These are phyloP conservation scores for Halocynthia roretzi DNA, from an alignment of 23 tunicate species.

Conservation along the genomic window DNA sequence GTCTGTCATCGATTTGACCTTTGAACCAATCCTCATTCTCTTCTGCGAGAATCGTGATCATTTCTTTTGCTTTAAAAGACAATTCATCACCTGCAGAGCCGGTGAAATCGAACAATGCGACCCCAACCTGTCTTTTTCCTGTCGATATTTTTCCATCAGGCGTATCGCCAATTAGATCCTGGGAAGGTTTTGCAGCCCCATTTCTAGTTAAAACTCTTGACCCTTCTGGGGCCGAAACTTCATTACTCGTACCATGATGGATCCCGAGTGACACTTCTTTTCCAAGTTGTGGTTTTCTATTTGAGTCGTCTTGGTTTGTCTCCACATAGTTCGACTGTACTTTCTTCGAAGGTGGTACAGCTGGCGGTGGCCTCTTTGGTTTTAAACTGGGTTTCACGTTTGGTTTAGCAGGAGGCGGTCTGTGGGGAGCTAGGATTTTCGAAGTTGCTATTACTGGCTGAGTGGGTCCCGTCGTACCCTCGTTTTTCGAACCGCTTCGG, in stretches of 20 bases:
- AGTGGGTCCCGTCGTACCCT: neutral
- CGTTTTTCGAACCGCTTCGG: neutral
- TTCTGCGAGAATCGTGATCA: slow-evolving; percentile 18
- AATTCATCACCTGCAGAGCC: slow-evolving; percentile 46
- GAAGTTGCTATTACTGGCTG: too few species aligned
- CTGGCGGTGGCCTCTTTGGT: neutral
- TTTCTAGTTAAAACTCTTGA: slow-evolving; percentile 14
- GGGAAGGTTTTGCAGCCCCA: slow-evolving; percentile 24
- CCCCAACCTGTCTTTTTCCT: neutral
- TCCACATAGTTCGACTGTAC: neutral
- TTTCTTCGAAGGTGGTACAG: neutral
- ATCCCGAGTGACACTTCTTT: too few species aligned
- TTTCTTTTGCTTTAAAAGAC: slow-evolving; percentile 38
- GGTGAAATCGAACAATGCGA: slow-evolving; percentile 38
- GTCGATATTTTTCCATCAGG: neutral
- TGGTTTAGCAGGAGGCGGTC: neutral
- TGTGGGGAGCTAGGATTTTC: too few species aligned
- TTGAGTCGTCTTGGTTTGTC: too few species aligned
- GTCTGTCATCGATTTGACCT: slow-evolving; percentile 24
- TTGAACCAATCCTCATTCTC: slow-evolving; percentile 50
- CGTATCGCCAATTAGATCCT: neutral
- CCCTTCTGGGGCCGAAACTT: slow-evolving; percentile 15
- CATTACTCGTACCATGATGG: neutral
- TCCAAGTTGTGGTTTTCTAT: neutral
- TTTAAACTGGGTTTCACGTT: neutral